These are phyloP conservation scores for Dipodomys spectabilis DNA, from an alignment of 2,113 vertebrate species.

Conservation along the genomic window DNA sequence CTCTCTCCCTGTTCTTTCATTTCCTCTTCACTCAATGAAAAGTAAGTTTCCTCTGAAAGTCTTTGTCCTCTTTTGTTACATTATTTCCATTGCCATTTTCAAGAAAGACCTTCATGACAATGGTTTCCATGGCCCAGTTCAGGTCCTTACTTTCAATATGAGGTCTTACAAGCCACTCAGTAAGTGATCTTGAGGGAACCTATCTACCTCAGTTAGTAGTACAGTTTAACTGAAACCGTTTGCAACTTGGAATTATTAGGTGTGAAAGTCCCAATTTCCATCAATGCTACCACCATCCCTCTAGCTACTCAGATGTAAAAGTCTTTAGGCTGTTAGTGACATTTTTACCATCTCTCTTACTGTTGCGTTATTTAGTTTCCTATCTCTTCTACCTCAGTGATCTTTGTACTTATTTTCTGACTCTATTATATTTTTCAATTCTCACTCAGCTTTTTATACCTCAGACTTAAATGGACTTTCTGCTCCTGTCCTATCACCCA, in stretches of 20 bases:
- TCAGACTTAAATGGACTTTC: neutral
- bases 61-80: neutral
- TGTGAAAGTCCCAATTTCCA: neutral
- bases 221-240: neutral
- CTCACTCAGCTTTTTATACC: neutral
- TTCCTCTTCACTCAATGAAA: neutral
- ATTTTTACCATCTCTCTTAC: neutral
- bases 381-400: neutral
- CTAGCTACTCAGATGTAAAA: neutral
- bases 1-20: neutral
- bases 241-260: neutral
- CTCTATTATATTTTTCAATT: neutral
- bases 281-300: neutral
- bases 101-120: neutral
- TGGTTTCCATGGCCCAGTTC: neutral
- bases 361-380: neutral
- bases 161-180: neutral
- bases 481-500: too few relatives aligned
- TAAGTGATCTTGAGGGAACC: neutral
- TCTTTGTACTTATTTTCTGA: neutral
- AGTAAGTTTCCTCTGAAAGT: neutral
- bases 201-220: neutral
- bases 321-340: neutral
- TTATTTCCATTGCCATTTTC: constrained; percentile 1
- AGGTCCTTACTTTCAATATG: neutral